phyloP scores from a whole-genome alignment of 2,797 vertebrate genomes.

The Sebastes iracundus region DNA sequence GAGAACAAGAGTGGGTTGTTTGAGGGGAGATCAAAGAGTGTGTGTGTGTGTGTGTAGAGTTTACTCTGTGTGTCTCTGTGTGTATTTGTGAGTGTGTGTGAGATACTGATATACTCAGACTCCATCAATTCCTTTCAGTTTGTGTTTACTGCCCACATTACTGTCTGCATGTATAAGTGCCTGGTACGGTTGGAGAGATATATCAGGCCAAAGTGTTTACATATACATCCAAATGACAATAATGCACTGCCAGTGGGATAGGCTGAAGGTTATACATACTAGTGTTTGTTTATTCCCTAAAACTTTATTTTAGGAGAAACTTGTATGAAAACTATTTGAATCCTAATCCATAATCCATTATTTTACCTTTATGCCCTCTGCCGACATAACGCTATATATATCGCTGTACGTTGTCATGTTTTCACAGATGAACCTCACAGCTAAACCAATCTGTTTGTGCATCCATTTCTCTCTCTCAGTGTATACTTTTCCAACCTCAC shows the following conservation, averaged over 20 bases:
- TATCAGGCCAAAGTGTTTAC: slow-evolving; percentile 35
- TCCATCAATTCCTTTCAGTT: slow-evolving; percentile 40
- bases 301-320: background rate
- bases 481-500: background rate
- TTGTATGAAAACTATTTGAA: background rate
- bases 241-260: background rate
- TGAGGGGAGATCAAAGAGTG: slow-evolving; percentile 67
- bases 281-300: slow-evolving; percentile 1
- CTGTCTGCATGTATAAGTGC: slow-evolving; percentile 40
- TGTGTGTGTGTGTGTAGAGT: slow-evolving; percentile 35
- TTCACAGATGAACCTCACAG: background rate
- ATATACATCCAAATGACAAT: slow-evolving; percentile 25
- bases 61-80: background rate
- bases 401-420: background rate
- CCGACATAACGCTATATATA: background rate
- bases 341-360: background rate
- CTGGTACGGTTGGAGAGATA: slow-evolving; percentile 11
- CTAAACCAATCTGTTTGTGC: slow-evolving; percentile 10
- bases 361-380: background rate
- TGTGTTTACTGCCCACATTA: slow-evolving; percentile 46
- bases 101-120: slow-evolving; percentile 32
- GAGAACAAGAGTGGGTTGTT: slow-evolving; percentile 57
- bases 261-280: background rate
- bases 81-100: slow-evolving; percentile 1
- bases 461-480: background rate